A percentile compares a stretch with the other conserved stretches of the same genome.
Evolutionary conservation across 2,888 invertebrate genomes (phyloP).

Genomic region (Allygus modestus): DNA sequence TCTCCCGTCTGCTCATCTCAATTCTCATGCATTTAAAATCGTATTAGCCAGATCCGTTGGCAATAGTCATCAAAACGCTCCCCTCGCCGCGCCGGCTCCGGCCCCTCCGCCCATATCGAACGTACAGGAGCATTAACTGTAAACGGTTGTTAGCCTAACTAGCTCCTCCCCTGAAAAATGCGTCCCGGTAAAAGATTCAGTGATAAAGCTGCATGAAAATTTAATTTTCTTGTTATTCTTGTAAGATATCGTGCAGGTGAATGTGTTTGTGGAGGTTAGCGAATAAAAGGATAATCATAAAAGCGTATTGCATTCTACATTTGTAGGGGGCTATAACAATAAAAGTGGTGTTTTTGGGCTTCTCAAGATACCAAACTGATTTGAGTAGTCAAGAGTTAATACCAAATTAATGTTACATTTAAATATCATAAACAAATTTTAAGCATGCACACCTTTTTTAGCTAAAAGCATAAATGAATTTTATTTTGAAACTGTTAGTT

Average conservation of each 20-base stretch:
- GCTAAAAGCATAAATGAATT: too few species aligned
- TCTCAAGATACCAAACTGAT: too few species aligned
- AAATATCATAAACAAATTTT: too few species aligned
- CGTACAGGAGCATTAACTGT: neutral
- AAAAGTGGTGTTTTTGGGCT: too few species aligned
- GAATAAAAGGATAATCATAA: too few species aligned
- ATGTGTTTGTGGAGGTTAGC: too few species aligned
- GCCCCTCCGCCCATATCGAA: neutral
- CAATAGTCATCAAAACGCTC: slow-evolving; percentile 51
- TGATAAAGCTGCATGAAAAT: neutral
- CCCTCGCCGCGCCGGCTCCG: neutral
- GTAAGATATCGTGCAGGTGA: neutral
- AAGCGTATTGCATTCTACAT: too few species aligned
- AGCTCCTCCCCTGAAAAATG: slow-evolving; percentile 6
- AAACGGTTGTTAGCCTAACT: slow-evolving; percentile 41
- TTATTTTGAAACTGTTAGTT: too few species aligned
- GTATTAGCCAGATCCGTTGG: slow-evolving; percentile 47
- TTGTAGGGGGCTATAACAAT: too few species aligned
- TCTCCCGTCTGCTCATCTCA: slow-evolving; percentile 16
- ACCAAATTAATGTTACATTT: too few species aligned
- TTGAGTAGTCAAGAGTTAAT: too few species aligned
- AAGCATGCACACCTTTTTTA: too few species aligned
- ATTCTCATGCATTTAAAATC: slow-evolving; percentile 56
- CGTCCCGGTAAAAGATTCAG: neutral
- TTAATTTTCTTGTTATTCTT: neutral